Evolutionary conservation across 2,797 vertebrate species (phyloP), one percentile per base, ranked within the genome.

Genomic region (Trematomus bernacchii): DNA sequence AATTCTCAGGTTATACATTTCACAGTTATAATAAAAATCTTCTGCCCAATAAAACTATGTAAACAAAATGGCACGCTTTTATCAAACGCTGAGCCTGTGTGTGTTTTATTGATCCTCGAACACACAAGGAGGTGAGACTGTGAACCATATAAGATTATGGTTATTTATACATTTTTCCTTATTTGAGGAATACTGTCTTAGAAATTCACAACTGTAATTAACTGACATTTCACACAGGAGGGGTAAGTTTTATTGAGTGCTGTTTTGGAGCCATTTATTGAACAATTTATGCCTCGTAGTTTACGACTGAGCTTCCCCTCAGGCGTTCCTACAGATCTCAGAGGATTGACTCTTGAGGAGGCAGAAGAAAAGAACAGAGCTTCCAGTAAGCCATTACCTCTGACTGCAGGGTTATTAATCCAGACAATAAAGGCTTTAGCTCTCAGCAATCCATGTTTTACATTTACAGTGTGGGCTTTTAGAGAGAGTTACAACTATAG

Each of bases 351-450:
- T 83, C 73, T 61, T 16, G 59, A 76, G 80, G 42, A 71, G 66
- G 79, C 47, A 70, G 73, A 77, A 75, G 79, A 87, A 67, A 77
- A 72, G 82, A 77, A 30, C 61, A 23, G 72, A 7, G 59, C 67
- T 85, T 88, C 82, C 79, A 66, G 79, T 74, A 69, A 85, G 58
- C 77, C 72, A 79, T 88, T 87, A 84, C 80, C 73, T 84, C 66
- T 70, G 59, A 82, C 63, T 76, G 43, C 44, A 62, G 50, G 71
- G 77, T 86, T 84, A 87, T 86, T 89, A 88, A 90, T 90, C 77
- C 72, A 82, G 63, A 87, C 80, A 80, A 78, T 87, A 82, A 86
- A 83, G 64, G 71, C 83, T 68, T 55, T 47, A 33, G 83, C 78
- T 69, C 73, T 77, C 75, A 81, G 78, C 67, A 53, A 54, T 30